Percentiles rank a stretch among this genome's conserved stretches.
Evolutionary conservation across 1,140 invertebrate genomes (phyloP).

Genomic region (Ericerus pela): DNA sequence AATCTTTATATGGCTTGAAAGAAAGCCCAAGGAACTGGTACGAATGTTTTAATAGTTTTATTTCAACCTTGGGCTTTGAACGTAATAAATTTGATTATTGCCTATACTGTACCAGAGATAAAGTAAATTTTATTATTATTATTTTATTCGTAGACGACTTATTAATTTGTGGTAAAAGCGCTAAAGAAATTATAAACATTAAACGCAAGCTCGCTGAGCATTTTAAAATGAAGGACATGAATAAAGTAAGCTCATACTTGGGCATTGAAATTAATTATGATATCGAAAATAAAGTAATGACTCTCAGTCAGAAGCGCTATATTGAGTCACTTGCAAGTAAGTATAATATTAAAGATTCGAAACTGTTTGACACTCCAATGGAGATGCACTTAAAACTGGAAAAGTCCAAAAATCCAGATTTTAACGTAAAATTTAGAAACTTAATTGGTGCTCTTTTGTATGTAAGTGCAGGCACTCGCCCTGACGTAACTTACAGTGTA

Average conservation of each 20-base stretch:
- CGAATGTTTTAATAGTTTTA: constrained; percentile 3
- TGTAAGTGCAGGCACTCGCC: constrained; percentile 30
- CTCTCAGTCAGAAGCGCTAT: constrained; percentile 14
- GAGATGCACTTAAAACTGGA: constrained; percentile 19
- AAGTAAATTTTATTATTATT: not conserved
- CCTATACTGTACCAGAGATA: constrained; percentile 9
- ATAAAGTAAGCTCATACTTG: constrained; percentile 8
- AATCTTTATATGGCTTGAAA: constrained; percentile 21
- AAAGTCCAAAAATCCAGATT: constrained; percentile 7
- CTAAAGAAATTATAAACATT: not conserved
- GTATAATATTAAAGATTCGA: constrained; percentile 25
- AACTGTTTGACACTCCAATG: constrained; percentile 24
- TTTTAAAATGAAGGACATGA: constrained; percentile 15
- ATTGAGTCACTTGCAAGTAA: constrained; percentile 18
- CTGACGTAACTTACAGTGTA: constrained; percentile 34
- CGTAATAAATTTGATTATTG: constrained; percentile 14
- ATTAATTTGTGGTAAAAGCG: not conserved
- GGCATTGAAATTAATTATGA: constrained; percentile 13
- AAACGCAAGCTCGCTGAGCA: not conserved
- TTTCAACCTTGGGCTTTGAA: constrained; percentile 5
- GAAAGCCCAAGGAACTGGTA: constrained; percentile 25
- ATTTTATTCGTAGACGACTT: constrained; percentile 16
- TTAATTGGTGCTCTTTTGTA: constrained; percentile 32
- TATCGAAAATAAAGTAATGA: not conserved
- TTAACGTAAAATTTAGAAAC: constrained; percentile 22